Evolutionary conservation across 2,888 invertebrate genomes (phyloP).

Genomic region (Plagodis pulveraria): DNA sequence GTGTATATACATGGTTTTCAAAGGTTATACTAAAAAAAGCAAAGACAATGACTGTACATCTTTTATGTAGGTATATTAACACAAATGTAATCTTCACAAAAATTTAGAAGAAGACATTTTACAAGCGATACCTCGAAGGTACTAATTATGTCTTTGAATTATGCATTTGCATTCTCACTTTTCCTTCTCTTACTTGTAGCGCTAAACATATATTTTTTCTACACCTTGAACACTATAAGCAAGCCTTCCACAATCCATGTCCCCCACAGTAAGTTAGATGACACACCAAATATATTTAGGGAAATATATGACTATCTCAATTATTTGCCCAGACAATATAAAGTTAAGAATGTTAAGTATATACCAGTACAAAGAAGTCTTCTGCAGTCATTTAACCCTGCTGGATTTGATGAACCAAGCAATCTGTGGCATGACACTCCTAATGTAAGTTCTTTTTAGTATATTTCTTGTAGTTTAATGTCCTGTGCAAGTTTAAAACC

Average conservation of each 20-base stretch:
- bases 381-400: conserved; percentile 69
- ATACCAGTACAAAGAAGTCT: conserved; percentile 55
- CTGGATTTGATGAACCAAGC: conserved; percentile 47
- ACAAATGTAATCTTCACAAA: too few species aligned
- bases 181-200: conserved; percentile 71
- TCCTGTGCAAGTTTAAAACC: too few species aligned
- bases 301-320: conserved; percentile 73
- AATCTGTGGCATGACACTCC: conserved; percentile 60
- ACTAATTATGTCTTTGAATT: conserved; percentile 71
- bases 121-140: too few species aligned
- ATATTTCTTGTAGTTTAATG: too few species aligned
- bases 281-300: conserved; percentile 56
- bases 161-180: conserved; percentile 74
- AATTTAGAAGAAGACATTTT: too few species aligned
- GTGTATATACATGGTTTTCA: too few species aligned
- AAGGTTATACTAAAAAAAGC: not conserved
- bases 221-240: conserved; percentile 62
- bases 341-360: conserved; percentile 65
- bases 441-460: conserved; percentile 56
- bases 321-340: conserved; percentile 69
- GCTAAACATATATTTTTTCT: conserved; percentile 77
- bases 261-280: conserved; percentile 59
- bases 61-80: too few species aligned
- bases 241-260: conserved; percentile 52
- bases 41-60: conserved; percentile 1